Base-by-base conservation (phyloP, 1,140 invertebrate genomes). In the Vollenhovia emeryi region DNA sequence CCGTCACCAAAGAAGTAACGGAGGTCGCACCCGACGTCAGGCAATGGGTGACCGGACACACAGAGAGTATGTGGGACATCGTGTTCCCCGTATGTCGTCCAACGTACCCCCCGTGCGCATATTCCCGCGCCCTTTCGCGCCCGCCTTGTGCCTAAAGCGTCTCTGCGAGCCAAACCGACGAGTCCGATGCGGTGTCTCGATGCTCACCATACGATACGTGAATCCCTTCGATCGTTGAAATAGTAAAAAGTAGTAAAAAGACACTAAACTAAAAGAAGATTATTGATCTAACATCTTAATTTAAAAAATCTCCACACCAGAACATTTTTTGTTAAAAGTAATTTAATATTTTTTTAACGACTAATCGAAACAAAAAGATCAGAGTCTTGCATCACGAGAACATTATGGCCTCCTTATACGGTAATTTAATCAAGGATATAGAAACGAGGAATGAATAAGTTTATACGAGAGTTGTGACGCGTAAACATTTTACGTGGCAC, bases 51-150 rank as follows among this genome's bases (percentile, higher is more conserved):
- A 89, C 83, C 50, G 91, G 91, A 90, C 86, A 69, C 82, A 68
- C 74, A 89, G 86, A 76, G 90, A 92, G 88, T 92, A 93, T 92
- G 87, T 89, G 91, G 90, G 88, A 90, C 92, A 91, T 88, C 83
- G 89, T 91, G 91, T 88, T 91, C 91, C 88, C 92, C 92, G 92
- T 94, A 94, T 93, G 93, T 94, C 91, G 91, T 90, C 87, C 86
- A 85, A 83, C 73, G 57, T 93, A 93, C 92, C 93, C 93, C 93
- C 93, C 92, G 91, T 90, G 93, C 50, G 13, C 18, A 5, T 13
- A 13, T 78, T 68, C 24, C 5, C 36, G 18, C n/a, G 64, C 52
- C 24, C 64, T 57, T 43, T 80, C 24, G 62, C 60, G 71, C 27
- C 36, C 50, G 21, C 55, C 33, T 36, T 13, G 48, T 27, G 69